Evolutionary conservation across 2,113 vertebrate species (phyloP), one percentile per base, ranked within the genome.

Genomic region (Chrysemys picta): DNA sequence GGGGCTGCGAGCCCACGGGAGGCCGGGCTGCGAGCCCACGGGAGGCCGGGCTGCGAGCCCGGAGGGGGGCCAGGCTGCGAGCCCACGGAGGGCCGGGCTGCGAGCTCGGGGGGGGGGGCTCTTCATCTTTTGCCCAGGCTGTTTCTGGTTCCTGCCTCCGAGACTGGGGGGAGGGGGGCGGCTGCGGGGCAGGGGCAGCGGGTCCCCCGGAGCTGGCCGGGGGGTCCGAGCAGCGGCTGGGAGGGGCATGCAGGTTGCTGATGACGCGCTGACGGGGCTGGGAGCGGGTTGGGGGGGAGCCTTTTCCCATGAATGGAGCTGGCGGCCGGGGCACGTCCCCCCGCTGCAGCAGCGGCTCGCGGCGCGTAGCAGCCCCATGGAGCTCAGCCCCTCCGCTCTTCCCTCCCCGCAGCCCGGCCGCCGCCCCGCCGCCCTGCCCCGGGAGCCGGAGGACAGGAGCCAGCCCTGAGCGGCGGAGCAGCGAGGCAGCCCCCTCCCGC

Each of bases 381-480:
- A n/a, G 38, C 57, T 10, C 42, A n/a, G 52, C 69, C 3, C 10
- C 69, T 52, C 83, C n/a, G 47, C 82, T 21, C 93, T 80, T 78
- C 69, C 81, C 92, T 94, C 59, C 94, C 92, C 93, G 92, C 95
- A 95, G 96, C 96, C 89, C 95, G 88, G 95, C 94, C 94, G 95
- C 96, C 93, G 91, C 93, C 94, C 81, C 45, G 53, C 25, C 79
- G 69, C 27, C 83, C 84, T 91, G 85, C 49, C 47, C 59, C 59
- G 84, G 89, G 69, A 81, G 31, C 88, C 50, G 22, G 65, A 14
- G 52, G 21, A 42, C 35, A 3, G 50, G 29, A 56, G 29, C 57
- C 87, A 31, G n/a, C 59, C 69, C 38, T 49, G 31, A 8, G 82
- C 2, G 75, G 35, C 75, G 11, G 31, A 47, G 54, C 7, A 27